Percentiles rank a stretch among this genome's conserved stretches.
phyloP scores from a whole-genome alignment of 2,888 invertebrate species.

The Amiota mariae region DNA sequence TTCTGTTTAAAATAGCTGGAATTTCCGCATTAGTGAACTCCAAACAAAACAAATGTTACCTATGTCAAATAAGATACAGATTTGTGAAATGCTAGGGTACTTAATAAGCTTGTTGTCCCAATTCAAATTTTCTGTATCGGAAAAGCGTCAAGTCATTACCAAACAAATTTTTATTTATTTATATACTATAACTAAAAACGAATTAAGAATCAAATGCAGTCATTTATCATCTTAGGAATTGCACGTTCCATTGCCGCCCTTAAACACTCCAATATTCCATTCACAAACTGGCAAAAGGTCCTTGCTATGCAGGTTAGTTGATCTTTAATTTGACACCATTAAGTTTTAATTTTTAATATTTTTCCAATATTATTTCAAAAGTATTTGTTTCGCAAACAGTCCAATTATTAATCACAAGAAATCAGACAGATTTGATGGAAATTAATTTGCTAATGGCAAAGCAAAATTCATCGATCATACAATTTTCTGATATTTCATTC shows the following conservation, averaged over 20 bases:
- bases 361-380: slow-evolving; percentile 42
- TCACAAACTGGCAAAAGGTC: slow-evolving; percentile 70
- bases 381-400: slow-evolving; percentile 73
- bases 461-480: slow-evolving; percentile 61
- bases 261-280: slow-evolving; percentile 70
- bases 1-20: too few relatives aligned
- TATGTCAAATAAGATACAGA: too few relatives aligned
- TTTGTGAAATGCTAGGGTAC: too few relatives aligned
- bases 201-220: slow-evolving; percentile 40
- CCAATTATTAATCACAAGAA: slow-evolving; percentile 68
- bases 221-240: slow-evolving; percentile 67
- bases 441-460: slow-evolving; percentile 66
- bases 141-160: not conserved
- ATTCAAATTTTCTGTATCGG: too few relatives aligned
- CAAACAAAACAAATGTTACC: too few relatives aligned
- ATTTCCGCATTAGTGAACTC: too few relatives aligned
- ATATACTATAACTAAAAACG: too few relatives aligned
- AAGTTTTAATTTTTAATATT: not conserved
- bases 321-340: not conserved
- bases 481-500: slow-evolving; percentile 69
- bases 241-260: slow-evolving; percentile 68
- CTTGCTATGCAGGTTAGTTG: slow-evolving; percentile 70
- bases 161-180: not conserved
- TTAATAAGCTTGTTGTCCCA: too few relatives aligned
- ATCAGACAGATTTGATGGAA: slow-evolving; percentile 67